Evolutionary conservation across 2,797 vertebrate genomes (phyloP).

Genomic region (Propithecus perrieri): DNA sequence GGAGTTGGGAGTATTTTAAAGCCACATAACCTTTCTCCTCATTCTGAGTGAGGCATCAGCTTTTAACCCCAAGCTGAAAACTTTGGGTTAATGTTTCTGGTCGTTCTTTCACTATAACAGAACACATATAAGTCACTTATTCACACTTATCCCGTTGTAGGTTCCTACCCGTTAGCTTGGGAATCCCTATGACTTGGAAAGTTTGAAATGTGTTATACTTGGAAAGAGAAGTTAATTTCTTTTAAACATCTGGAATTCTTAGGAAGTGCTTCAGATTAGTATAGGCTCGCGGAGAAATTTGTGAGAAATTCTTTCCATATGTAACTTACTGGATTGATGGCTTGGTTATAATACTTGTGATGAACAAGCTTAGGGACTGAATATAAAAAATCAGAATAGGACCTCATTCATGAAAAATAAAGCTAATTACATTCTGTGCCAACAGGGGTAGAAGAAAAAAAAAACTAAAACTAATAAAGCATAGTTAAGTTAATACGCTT

Average conservation of each 20-base stretch:
- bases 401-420: constrained; percentile 78
- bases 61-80: constrained; percentile 18
- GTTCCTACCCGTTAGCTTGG: constrained; percentile 38
- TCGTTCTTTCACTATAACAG: neutral
- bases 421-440: neutral
- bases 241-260: constrained; percentile 81
- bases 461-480: neutral
- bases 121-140: constrained; percentile 20
- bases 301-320: constrained; percentile 75
- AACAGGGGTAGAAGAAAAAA: neutral
- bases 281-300: constrained; percentile 66
- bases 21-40: constrained; percentile 1
- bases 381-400: constrained; percentile 77
- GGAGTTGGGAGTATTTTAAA: constrained; percentile 50
- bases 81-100: neutral
- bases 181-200: constrained; percentile 55
- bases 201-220: constrained; percentile 69
- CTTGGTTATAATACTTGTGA: constrained; percentile 70
- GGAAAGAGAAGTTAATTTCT: constrained; percentile 76
- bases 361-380: constrained; percentile 74
- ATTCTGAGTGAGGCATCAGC: constrained; percentile 28
- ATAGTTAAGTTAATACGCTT: neutral
- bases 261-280: constrained; percentile 62
- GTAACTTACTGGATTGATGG: constrained; percentile 73
- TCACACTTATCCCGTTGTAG: neutral